Base-by-base conservation (phyloP, 2,113 vertebrate species). In the Nansenia antarctica region DNA sequence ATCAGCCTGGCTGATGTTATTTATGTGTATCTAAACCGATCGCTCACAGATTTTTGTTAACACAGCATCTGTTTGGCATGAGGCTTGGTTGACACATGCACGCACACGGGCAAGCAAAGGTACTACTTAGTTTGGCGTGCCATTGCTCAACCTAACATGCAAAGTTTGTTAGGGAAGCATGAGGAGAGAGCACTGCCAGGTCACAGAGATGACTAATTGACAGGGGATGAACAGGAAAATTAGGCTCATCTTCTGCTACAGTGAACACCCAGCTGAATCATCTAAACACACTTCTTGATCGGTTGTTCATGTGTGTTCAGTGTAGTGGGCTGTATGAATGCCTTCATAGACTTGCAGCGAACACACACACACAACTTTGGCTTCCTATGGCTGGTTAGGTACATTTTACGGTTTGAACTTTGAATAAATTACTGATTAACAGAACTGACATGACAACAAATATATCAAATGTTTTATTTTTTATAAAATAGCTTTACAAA, bases 401-500 rank as follows among this genome's bases (percentile, higher is more conserved):
- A n/a, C 4, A 47, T 20, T 47, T 14, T 15, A 39, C 2, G 15
- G 37, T 39, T 39, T 39, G 9, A 39, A 39, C 35, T n/a, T n/a
- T 12, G 37, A 39, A 3, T 39, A 0, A 37, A 37, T 37, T 37
- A 5, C 11, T 37, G 35, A n/a, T 37, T 5, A 9, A 7, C 8
- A 47, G 18, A 47, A 18, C 3, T 47, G 69, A 45, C 0, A 70
- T 59, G 9, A 58, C 27, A 63, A 39, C 31, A 20, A 2, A 70
- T 73, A 71, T 84, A 83, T 71, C 74, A 87, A 88, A 81, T 30
- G 57, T 75, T 88, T 65, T 35, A n/a, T 32, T 69, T 77, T 83
- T 86, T 85, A 87, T 70, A 87, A 90, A 89, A 86, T 70, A 72
- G 31, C 82, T 84, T 81, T 79, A 86, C 78, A 88, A 90, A 88